These are phyloP conservation scores for Amphipoea oculea DNA, from an alignment of 2,888 invertebrate species.

Conservation along the genomic window DNA sequence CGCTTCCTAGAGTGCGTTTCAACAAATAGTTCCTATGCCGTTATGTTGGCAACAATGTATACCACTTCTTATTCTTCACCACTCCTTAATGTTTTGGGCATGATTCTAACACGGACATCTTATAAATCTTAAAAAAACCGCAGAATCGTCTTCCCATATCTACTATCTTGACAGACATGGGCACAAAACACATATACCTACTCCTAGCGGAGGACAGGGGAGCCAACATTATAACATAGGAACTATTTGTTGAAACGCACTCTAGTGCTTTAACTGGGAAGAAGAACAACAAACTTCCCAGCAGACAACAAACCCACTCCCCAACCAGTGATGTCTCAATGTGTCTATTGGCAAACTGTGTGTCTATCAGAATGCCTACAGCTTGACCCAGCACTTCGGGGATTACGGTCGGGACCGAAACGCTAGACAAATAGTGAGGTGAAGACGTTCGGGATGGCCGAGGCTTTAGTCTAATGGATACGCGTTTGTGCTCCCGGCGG, in stretches of 20 bases:
- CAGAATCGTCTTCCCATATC: too few relatives aligned
- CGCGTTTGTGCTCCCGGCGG: slow-evolving; percentile 20
- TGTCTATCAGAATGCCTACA: slow-evolving; percentile 19
- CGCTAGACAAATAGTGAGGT: slow-evolving; percentile 53
- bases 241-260: too few relatives aligned
- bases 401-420: slow-evolving; percentile 32
- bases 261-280: not conserved
- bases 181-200: too few relatives aligned
- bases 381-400: not conserved
- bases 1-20: not conserved
- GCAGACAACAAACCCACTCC: not conserved
- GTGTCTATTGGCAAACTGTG: slow-evolving; percentile 10
- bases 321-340: not conserved
- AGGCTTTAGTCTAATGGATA: slow-evolving; percentile 41
- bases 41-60: too few relatives aligned
- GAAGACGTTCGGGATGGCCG: slow-evolving; percentile 39
- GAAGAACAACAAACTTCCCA: not conserved
- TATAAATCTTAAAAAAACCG: too few relatives aligned
- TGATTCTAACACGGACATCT: too few relatives aligned
- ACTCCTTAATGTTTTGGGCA: too few relatives aligned
- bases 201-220: too few relatives aligned
- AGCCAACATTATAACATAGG: too few relatives aligned
- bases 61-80: too few relatives aligned
- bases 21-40: too few relatives aligned
- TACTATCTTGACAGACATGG: too few relatives aligned